Evolutionary conservation across 2,888 invertebrate species (phyloP).

Genomic region (Eilema griseolum): DNA sequence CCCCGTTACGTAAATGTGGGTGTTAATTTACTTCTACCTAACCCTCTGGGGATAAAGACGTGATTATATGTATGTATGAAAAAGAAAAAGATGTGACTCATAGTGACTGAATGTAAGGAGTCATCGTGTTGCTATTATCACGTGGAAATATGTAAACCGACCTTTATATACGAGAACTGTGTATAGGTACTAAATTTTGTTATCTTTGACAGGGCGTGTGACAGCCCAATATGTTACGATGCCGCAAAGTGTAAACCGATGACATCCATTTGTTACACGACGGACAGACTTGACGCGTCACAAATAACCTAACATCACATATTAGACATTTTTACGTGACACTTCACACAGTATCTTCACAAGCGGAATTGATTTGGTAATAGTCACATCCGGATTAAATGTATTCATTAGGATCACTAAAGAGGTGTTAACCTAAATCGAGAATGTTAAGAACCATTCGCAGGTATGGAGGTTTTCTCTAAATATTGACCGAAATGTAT

Average conservation of each 20-base stretch:
- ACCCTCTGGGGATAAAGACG: too few species aligned
- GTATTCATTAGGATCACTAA: too few species aligned
- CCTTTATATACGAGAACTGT: conserved; percentile 22
- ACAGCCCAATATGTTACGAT: conserved; percentile 36
- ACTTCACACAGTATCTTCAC: not conserved
- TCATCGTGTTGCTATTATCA: not conserved
- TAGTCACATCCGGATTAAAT: not conserved
- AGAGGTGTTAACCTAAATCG: too few species aligned
- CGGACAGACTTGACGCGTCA: conserved; percentile 42
- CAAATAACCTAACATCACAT: conserved; percentile 40
- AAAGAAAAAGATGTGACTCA: not conserved
- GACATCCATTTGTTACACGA: conserved; percentile 48
- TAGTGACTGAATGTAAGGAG: not conserved
- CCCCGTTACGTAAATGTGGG: too few species aligned
- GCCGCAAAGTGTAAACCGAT: conserved; percentile 47
- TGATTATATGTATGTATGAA: too few species aligned
- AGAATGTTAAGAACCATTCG: not conserved
- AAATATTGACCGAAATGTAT: not conserved
- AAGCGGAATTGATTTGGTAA: not conserved
- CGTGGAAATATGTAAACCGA: conserved; percentile 7
- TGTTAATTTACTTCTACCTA: too few species aligned
- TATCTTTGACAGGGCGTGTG: conserved; percentile 46
- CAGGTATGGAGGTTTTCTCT: not conserved
- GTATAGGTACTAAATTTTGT: conserved; percentile 38
- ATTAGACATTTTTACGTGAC: conserved; percentile 31